Evolutionary conservation across 2,113 vertebrate species (phyloP).

Genomic region (Gobiocypris rarus): DNA sequence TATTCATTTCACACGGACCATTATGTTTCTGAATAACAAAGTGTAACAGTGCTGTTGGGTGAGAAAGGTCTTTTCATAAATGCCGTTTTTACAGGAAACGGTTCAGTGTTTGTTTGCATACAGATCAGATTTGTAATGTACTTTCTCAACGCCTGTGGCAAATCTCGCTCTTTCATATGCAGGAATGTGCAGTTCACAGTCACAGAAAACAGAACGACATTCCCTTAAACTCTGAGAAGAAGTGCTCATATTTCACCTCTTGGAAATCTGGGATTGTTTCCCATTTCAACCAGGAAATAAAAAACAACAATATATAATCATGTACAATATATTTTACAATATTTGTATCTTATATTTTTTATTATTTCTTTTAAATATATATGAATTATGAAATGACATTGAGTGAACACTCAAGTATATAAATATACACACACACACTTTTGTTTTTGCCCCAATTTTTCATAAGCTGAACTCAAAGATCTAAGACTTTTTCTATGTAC

Average conservation of each 20-base stretch:
- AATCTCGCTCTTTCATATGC: slow-evolving; percentile 38
- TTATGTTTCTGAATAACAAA: background rate
- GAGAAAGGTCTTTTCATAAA: background rate
- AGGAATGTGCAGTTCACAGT: slow-evolving; percentile 10
- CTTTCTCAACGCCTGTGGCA: slow-evolving; percentile 5
- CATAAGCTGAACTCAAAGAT: too few species aligned
- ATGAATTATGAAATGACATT: too few species aligned
- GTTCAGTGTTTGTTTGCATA: background rate
- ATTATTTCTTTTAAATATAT: too few species aligned
- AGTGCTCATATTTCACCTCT: background rate
- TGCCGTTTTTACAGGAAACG: background rate
- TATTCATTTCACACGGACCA: background rate
- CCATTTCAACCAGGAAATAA: too few species aligned
- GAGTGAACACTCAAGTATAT: too few species aligned
- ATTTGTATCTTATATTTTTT: too few species aligned
- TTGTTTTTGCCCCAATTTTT: too few species aligned
- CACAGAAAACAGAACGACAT: background rate
- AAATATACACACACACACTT: too few species aligned
- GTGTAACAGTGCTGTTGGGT: background rate
- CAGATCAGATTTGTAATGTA: background rate
- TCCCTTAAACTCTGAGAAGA: background rate
- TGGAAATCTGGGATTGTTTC: too few species aligned
- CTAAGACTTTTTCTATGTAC: too few species aligned
- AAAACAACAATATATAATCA: too few species aligned
- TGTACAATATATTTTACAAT: too few species aligned